Percentiles rank a stretch among this genome's conserved stretches.
Conservation (phyloP, 2,113 vertebrate species). For the Rhinolophus sinicus region DNA sequence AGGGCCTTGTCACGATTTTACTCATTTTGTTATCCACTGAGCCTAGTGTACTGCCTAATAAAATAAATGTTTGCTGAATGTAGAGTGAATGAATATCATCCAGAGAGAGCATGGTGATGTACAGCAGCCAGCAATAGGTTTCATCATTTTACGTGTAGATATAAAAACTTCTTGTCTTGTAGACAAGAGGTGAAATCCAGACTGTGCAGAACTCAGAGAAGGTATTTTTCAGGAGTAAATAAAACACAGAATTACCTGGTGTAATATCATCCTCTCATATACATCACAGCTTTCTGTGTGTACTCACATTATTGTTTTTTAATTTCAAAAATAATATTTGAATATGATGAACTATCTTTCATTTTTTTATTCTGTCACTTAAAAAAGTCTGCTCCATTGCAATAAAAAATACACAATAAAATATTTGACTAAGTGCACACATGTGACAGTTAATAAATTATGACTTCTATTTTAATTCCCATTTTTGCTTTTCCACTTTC, state of each 20-base stretch:
- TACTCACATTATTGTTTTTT: neutral
- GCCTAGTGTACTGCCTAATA: neutral
- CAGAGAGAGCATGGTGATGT: neutral
- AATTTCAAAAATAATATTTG: neutral
- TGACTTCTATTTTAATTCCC: neutral
- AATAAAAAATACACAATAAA: neutral
- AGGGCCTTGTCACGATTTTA: neutral
- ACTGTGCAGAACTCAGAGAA: neutral
- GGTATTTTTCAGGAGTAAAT: neutral
- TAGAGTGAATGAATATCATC: neutral
- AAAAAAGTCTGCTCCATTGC: neutral
- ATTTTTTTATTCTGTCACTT: neutral
- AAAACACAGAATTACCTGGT: neutral
- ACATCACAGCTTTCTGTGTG: neutral
- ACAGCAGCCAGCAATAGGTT: neutral
- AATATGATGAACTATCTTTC: neutral
- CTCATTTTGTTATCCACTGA: neutral
- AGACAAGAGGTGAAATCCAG: neutral
- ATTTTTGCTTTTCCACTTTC: neutral
- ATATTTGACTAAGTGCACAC: neutral
- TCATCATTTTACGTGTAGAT: neutral
- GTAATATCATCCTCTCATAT: neutral
- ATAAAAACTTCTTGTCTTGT: neutral
- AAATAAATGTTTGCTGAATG: slow-evolving; percentile 24
- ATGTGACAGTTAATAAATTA: neutral